Conservation (phyloP, 2,797 vertebrate genomes). For the Chelidonichthys spinosus region DNA sequence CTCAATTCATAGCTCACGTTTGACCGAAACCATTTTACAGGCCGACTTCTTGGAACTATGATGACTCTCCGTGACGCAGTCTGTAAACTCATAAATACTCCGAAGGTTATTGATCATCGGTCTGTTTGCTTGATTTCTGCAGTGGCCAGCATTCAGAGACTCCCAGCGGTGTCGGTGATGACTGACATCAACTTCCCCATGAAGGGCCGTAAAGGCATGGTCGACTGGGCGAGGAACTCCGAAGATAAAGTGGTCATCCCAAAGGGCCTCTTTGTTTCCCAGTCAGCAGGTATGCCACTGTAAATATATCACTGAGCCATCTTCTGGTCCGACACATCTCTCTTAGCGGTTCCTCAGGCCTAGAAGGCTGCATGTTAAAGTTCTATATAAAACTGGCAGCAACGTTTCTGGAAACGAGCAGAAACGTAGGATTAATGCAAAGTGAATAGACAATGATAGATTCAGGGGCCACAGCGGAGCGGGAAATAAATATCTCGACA, state of each 20-base stretch:
- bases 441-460: conserved; percentile 30
- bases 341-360: neutral
- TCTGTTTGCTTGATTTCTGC: conserved; percentile 56
- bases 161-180: conserved; percentile 96
- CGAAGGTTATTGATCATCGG: conserved; percentile 18
- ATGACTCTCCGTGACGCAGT: neutral
- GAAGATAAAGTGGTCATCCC: conserved; percentile 98
- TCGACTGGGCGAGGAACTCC: conserved; percentile 99
- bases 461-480: conserved; percentile 14
- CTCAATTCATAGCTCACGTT: neutral
- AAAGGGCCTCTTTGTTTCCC: conserved; percentile 95
- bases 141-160: conserved; percentile 99
- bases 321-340: conserved; percentile 15
- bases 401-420: conserved; percentile 1
- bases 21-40: neutral
- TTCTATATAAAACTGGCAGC: conserved; percentile 10
- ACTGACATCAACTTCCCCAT: conserved; percentile 99
- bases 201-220: conserved; percentile 99
- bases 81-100: conserved; percentile 20
- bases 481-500: conserved; percentile 43
- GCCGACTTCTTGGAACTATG: neutral
- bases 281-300: conserved; percentile 91
- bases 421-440: conserved; percentile 28
- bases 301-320: conserved; percentile 35
- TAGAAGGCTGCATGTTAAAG: neutral